Percentiles rank a stretch among this genome's conserved stretches.
Conservation (phyloP, 2,113 vertebrate species). For the Neogale vison region DNA sequence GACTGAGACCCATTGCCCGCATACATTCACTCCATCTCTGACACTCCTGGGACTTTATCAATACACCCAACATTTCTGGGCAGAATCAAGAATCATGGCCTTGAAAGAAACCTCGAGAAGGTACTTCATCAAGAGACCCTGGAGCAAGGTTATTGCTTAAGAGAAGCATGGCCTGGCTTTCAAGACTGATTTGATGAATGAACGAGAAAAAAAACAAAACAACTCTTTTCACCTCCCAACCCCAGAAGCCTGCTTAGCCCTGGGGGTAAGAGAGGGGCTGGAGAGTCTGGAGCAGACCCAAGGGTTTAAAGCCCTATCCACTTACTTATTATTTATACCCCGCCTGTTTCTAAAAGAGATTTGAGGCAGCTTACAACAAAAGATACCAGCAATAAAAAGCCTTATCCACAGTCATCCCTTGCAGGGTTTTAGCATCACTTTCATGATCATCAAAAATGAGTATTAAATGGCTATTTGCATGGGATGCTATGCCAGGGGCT, state of each 20-base stretch:
- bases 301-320: not conserved
- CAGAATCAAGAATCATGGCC: constrained; percentile 22
- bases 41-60: not conserved
- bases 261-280: not conserved
- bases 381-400: constrained; percentile 52
- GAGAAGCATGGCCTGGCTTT: constrained; percentile 39
- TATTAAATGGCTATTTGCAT: constrained; percentile 74
- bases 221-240: not conserved
- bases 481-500: constrained; percentile 30
- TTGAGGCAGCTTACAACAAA: constrained; percentile 53
- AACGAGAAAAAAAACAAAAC: constrained; percentile 17
- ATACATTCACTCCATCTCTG: not conserved
- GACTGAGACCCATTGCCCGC: fast-evolving
- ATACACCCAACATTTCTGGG: constrained; percentile 14
- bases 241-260: constrained; percentile 45
- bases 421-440: constrained; percentile 60
- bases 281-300: not conserved
- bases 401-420: constrained; percentile 50
- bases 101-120: constrained; percentile 10
- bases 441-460: constrained; percentile 62
- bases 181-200: constrained; percentile 45
- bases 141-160: constrained; percentile 23
- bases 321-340: constrained; percentile 61
- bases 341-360: constrained; percentile 40
- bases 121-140: not conserved